Evolutionary conservation across 2,888 invertebrate species (phyloP).

Genomic region (Pseudanteris insignis): DNA sequence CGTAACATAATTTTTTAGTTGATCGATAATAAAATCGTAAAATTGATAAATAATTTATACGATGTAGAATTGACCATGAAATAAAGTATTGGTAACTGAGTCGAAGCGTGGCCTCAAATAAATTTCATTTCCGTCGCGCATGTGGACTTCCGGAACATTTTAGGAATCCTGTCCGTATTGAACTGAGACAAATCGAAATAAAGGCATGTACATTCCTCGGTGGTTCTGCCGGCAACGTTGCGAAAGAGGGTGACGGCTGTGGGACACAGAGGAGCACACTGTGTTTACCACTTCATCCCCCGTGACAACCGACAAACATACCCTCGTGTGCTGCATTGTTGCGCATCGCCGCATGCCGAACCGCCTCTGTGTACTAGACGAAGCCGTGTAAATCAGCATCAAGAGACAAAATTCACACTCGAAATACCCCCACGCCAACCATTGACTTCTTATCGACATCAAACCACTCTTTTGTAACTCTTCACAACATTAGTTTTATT

Average conservation of each 20-base stretch:
- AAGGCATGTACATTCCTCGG: conserved; percentile 39
- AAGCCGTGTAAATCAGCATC: conserved; percentile 36
- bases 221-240: conserved; percentile 36
- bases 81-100: conserved; percentile 10
- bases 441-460: no score
- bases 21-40: no score
- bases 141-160: conserved; percentile 35
- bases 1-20: not conserved
- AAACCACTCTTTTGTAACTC: no score
- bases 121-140: conserved; percentile 30
- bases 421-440: no score
- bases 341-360: conserved; percentile 52
- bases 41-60: no score
- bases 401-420: no score
- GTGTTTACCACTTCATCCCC: conserved; percentile 55
- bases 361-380: conserved; percentile 45
- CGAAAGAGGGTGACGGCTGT: conserved; percentile 37
- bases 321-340: conserved; percentile 52
- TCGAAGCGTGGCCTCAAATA: conserved; percentile 15
- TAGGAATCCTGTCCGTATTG: conserved; percentile 29
- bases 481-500: no score
- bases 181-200: conserved; percentile 40
- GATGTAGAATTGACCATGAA: no score
- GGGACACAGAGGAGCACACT: conserved; percentile 47
- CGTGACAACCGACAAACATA: conserved; percentile 56